Conservation (phyloP, 2,797 vertebrate genomes). For the Lateolabrax maculatus region DNA sequence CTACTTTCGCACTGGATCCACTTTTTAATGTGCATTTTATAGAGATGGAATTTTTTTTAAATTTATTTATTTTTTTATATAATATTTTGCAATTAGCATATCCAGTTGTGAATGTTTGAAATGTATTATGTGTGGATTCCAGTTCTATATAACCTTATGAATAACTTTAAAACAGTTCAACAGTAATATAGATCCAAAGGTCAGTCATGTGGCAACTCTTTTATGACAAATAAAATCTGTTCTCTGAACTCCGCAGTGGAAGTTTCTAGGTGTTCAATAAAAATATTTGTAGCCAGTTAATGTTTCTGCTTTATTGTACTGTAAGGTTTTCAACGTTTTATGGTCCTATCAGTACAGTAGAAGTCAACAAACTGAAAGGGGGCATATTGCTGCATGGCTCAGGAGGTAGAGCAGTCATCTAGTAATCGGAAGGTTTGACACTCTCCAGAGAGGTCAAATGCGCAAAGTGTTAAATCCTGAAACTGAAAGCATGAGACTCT, state of each 20-base stretch:
- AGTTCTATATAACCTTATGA: background rate
- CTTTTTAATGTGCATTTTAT: constrained; percentile 1
- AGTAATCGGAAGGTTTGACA: too few relatives aligned
- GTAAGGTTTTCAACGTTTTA: constrained; percentile 9
- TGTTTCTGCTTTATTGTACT: constrained; percentile 1
- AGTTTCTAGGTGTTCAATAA: background rate
- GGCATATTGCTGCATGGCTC: constrained; percentile 11
- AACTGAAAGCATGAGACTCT: constrained; percentile 20
- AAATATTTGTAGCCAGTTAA: background rate
- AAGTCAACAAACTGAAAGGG: constrained; percentile 9
- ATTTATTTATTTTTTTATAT: background rate
- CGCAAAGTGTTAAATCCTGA: background rate
- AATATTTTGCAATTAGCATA: background rate
- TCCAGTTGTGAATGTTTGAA: constrained; percentile 1
- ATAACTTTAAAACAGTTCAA: constrained; percentile 6
- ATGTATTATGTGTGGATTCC: background rate
- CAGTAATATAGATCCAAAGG: constrained; percentile 31
- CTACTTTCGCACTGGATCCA: too few relatives aligned
- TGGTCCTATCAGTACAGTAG: background rate
- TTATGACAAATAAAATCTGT: constrained; percentile 50
- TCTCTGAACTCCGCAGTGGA: constrained; percentile 16
- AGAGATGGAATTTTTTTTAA: background rate
- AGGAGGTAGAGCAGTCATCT: too few relatives aligned
- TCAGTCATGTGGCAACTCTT: constrained; percentile 27
- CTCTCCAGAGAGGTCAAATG: constrained; percentile 38